Conservation (phyloP, 35 echinoderm and acorn worm species). For the Chiridota heheva region DNA sequence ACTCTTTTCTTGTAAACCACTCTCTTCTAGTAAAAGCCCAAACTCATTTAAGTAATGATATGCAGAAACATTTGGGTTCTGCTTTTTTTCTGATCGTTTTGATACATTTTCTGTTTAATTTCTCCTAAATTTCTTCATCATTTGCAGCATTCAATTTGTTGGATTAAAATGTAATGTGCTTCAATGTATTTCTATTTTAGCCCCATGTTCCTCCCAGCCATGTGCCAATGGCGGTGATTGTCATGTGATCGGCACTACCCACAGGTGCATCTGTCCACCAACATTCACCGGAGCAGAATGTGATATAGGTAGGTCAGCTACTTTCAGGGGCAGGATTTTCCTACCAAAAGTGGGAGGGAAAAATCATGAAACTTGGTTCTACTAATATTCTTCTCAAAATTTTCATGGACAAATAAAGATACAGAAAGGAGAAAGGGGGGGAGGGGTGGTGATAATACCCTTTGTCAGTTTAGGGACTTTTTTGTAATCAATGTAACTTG, state of each 20-base stretch:
- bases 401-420: background rate
- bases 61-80: too few relatives aligned
- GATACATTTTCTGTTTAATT: too few relatives aligned
- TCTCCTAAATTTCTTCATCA: too few relatives aligned
- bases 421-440: background rate
- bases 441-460: background rate
- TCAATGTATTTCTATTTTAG: background rate
- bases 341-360: too few relatives aligned
- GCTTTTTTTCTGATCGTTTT: too few relatives aligned
- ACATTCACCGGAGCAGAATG: slow-evolving; percentile 47
- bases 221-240: slow-evolving; percentile 59
- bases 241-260: background rate
- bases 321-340: too few relatives aligned
- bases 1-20: too few relatives aligned
- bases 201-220: slow-evolving; percentile 16
- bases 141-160: background rate
- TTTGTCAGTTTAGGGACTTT: background rate
- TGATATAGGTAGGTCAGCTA: slow-evolving; percentile 43
- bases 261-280: slow-evolving; percentile 33
- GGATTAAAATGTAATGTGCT: background rate
- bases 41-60: too few relatives aligned
- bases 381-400: background rate
- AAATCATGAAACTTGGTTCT: background rate
- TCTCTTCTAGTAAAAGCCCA: too few relatives aligned
- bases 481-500: background rate